Percentiles rank a stretch among this genome's conserved stretches.
Evolutionary conservation across 2,113 vertebrate species (phyloP).

Genomic region (Sisor rabdophorus): DNA sequence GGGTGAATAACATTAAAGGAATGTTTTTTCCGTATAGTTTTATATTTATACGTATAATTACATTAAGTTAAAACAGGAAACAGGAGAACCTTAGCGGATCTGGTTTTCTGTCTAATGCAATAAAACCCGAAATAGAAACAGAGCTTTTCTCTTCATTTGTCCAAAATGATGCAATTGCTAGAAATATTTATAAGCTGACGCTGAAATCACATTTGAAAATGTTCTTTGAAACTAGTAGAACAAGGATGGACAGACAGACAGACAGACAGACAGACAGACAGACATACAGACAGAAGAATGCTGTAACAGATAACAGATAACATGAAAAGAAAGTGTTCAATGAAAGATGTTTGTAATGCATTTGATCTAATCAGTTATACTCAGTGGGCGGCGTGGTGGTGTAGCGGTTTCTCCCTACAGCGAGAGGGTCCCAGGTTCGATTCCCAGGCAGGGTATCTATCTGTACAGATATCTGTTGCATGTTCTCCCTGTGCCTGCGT

Average conservation of each 20-base stretch:
- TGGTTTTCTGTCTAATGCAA: not conserved
- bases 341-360: not conserved
- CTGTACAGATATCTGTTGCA: no score
- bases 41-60: not conserved
- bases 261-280: no score
- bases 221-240: not conserved
- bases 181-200: conserved; percentile 1
- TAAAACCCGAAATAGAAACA: not conserved
- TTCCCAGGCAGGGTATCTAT: no score
- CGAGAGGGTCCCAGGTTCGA: no score
- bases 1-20: no score
- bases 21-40: no score
- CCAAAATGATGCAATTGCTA: not conserved
- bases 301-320: not conserved
- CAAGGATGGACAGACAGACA: not conserved
- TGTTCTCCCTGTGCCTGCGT: no score
- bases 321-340: not conserved
- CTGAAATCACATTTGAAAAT: not conserved
- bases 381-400: no score
- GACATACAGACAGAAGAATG: no score
- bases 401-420: no score
- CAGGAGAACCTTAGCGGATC: no score
- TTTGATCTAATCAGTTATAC: no score
- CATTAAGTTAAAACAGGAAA: not conserved
- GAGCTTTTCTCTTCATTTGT: not conserved